These are phyloP conservation scores for Cephalopterus ornatus DNA, from an alignment of 2,113 vertebrate genomes.

Conservation along the genomic window DNA sequence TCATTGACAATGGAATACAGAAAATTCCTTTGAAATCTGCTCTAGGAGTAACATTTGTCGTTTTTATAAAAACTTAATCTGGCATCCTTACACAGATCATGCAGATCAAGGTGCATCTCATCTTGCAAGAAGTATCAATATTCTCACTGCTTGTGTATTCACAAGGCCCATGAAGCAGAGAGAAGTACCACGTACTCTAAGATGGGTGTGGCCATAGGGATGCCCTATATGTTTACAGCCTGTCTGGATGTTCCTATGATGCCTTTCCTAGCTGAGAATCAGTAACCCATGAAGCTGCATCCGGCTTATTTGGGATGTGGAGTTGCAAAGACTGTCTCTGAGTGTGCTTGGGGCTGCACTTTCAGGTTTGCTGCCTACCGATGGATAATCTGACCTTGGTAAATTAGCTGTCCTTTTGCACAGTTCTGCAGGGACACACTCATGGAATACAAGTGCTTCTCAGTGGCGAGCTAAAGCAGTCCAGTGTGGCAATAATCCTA, in stretches of 20 bases:
- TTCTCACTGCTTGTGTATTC: background rate
- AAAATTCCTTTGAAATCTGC: background rate
- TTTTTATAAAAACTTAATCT: background rate
- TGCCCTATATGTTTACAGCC: background rate
- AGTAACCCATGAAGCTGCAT: background rate
- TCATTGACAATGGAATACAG: background rate
- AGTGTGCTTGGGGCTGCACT: background rate
- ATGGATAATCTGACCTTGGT: background rate
- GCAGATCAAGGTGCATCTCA: background rate
- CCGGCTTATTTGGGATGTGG: background rate
- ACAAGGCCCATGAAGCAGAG: background rate
- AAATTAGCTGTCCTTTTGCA: background rate
- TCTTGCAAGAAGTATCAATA: background rate
- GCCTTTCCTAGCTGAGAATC: background rate
- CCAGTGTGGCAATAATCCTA: background rate
- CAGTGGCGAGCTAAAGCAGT: background rate
- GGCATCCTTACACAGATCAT: background rate
- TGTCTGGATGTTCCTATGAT: background rate
- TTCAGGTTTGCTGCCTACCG: background rate
- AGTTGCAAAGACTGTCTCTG: background rate
- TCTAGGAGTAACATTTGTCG: background rate
- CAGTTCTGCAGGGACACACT: background rate
- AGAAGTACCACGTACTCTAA: background rate
- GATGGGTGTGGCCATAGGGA: accelerated
- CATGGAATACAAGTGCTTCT: background rate